These are phyloP conservation scores for Dryobota labecula DNA, from an alignment of 2,888 invertebrate genomes.

Conservation along the genomic window DNA sequence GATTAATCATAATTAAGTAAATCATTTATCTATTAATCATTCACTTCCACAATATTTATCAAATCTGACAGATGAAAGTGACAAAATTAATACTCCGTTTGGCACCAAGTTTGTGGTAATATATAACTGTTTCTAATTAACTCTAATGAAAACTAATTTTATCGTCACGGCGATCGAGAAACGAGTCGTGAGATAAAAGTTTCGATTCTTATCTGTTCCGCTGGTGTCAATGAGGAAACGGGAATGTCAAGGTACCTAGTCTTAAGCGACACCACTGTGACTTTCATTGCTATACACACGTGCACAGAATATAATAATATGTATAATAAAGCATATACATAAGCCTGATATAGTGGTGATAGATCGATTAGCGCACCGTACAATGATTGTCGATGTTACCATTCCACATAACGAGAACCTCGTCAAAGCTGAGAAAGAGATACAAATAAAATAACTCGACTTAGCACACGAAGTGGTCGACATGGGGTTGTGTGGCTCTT, in stretches of 20 bases:
- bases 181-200: constrained; percentile 57
- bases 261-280: background rate
- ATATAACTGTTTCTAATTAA: constrained; percentile 67
- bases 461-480: no score
- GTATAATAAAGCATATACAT: no score
- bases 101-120: constrained; percentile 48
- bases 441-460: no score
- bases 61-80: constrained; percentile 62
- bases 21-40: constrained; percentile 53
- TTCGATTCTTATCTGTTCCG: constrained; percentile 55
- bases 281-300: no score
- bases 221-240: constrained; percentile 26
- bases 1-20: constrained; percentile 61
- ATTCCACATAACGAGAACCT: no score
- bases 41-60: constrained; percentile 59
- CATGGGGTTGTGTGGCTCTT: no score
- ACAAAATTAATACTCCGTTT: constrained; percentile 61
- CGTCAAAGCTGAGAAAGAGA: no score
- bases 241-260: background rate
- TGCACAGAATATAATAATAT: no score
- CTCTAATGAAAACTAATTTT: constrained; percentile 69
- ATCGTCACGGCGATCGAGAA: constrained; percentile 60
- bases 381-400: no score
- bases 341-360: no score
- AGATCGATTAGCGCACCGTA: no score